phyloP scores from a whole-genome alignment of 2,113 vertebrate genomes.

The Sciurus niger region DNA sequence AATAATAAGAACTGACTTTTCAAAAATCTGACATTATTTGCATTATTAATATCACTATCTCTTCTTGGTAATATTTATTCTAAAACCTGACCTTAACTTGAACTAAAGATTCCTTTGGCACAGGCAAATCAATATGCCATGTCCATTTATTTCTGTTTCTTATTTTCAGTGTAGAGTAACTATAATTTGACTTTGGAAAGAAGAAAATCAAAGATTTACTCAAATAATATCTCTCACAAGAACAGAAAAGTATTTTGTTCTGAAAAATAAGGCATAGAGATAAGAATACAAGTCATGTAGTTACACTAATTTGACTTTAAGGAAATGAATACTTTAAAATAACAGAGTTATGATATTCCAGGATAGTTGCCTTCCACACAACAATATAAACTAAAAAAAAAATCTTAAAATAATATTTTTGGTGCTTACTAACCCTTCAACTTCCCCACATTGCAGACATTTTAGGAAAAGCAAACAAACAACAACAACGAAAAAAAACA shows the following conservation, averaged over 20 bases:
- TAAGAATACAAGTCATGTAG: not conserved
- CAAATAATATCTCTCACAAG: not conserved
- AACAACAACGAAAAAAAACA: not conserved
- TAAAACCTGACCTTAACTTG: conserved; percentile 1
- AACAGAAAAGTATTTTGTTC: not conserved
- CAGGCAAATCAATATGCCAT: not conserved
- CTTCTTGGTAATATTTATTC: not conserved
- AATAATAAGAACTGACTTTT: not conserved
- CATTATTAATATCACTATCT: not conserved
- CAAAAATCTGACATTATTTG: not conserved
- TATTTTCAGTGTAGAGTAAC: not conserved
- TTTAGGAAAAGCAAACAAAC: not conserved
- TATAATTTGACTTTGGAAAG: not conserved
- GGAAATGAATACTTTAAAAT: not conserved
- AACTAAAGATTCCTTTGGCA: not conserved
- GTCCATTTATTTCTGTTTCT: not conserved
- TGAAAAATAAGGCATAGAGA: not conserved
- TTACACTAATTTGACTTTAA: not conserved
- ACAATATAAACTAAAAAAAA: not conserved
- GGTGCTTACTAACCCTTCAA: not conserved
- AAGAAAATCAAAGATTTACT: not conserved
- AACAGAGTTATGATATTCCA: not conserved
- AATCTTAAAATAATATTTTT: not conserved
- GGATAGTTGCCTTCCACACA: not conserved
- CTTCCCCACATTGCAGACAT: not conserved